Evolutionary conservation across 1,140 invertebrate genomes (phyloP), one percentile per base, ranked within the genome.

Genomic region (Apolygus lucorum): DNA sequence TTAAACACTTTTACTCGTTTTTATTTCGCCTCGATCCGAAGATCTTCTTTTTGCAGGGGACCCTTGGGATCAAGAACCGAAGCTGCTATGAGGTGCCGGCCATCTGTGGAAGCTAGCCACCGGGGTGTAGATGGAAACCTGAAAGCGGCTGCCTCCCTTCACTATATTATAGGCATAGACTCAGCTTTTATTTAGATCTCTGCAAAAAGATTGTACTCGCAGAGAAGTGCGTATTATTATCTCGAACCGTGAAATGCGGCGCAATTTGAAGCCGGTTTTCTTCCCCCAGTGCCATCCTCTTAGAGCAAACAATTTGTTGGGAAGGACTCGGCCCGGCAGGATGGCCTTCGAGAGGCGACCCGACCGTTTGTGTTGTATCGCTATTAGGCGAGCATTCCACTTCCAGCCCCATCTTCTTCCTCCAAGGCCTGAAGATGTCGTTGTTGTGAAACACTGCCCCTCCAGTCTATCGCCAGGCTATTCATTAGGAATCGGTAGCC

Each of bases 351-450:
- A 22, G 34, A 49, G 22, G 11, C 34, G 34, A 42, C 34, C 17
- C 34, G 34, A 17, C 54, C 54, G 54, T 59, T 59, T 59, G 54
- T 59, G 54, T 59, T 17, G 22, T 59, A 59, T 59, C 54, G 54
- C 54, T 59, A 59, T 59, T 59, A 59, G 54, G 4, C 54, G 54
- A 59, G 54, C 54, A 59, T 59, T 59, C 54, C 54, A 59, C 22
- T 59, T 59, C 54, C 54, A 59, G 22, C 22, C 22, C 22, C 54
- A 59, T 59, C 54, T 59, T 59, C 22, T 22, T 24, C 4, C 54
- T 21, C 54, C 11, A 59, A 22, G 54, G 54, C 54, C 34, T 59
- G 54, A 59, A 59, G 54, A 59, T 59, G 54, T 59, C 54, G 54
- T 11, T 59, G 54, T 59, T 59, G 54, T 59, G 54, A 59, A 59